Evolutionary conservation across 2,888 invertebrate genomes (phyloP), one percentile per base, ranked within the genome.

Genomic region (Melanostoma scalare): DNA sequence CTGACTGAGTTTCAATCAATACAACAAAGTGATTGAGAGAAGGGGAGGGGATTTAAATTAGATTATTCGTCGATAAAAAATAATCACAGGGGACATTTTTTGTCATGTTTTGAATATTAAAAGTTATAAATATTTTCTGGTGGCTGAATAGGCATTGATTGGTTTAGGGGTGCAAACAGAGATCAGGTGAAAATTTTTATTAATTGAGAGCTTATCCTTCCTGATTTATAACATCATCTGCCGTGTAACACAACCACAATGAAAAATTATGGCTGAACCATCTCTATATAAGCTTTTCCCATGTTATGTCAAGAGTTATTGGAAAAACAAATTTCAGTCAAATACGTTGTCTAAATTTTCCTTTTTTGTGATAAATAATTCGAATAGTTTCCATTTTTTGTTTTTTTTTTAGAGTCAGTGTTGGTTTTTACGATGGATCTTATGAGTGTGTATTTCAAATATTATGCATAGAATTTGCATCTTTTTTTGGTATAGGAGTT

Each of bases 371-470:
- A 65, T 56, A 56, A 6, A 8, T 48, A 36, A 60, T 60, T 78
- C 73, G 73, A 78, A 58, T 72, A 58, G 61, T 33, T 60, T 58
- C 36, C 8, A 35, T 58, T 65, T 42, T 9, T 33, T 35, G n/a
- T 4, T 30, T 10, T 50, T 55, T 53, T 69, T 30, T 1, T 52
- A 10, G n/a, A 56, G 35, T 73, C 40, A 40, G 53, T 73, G 65
- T 73, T 68, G 30, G 9, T 42, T 68, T 79, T 79, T 40, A 74
- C 33, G 55, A 56, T 48, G 9, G 9, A 6, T 61, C 74, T 79
- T 75, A 63, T 56, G 68, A 75, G 74, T 50, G 55, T 48, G 36
- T 75, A 68, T 75, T 79, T 68, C 6, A 56, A 75, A 69, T 68
- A 67, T 69, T 61, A 79, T 79, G 61, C 61, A 74, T 5, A 30